phyloP scores from a whole-genome alignment of 2,888 invertebrate genomes.

The Thymelicus acteon region DNA sequence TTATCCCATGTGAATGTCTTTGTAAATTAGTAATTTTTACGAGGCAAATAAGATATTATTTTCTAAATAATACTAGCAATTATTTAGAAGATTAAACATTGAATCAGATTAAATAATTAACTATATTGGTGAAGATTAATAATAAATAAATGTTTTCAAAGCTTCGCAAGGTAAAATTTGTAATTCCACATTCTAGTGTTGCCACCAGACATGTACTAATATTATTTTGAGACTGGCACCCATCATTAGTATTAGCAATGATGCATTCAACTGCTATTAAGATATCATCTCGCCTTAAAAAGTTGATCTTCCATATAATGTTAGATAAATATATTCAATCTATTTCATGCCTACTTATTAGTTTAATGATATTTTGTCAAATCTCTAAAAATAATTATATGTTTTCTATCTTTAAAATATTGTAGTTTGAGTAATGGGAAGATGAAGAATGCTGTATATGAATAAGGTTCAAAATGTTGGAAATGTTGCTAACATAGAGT shows the following conservation, averaged over 20 bases:
- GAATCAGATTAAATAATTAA: background rate
- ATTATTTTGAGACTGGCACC: background rate
- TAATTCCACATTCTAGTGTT: constrained; percentile 5
- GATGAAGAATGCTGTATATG: background rate
- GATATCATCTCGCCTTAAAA: background rate
- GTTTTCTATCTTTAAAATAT: constrained; percentile 12
- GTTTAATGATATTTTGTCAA: constrained; percentile 12
- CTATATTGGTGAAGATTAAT: background rate
- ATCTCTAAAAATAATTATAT: constrained; percentile 9
- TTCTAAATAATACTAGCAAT: too few species aligned
- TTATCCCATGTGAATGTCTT: too few species aligned
- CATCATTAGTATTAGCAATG: background rate
- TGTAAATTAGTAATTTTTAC: background rate
- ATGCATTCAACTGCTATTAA: background rate
- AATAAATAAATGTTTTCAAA: background rate
- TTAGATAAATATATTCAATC: background rate
- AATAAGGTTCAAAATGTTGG: constrained; percentile 31
- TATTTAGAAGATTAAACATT: too few species aligned
- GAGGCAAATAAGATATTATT: background rate
- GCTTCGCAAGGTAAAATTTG: background rate
- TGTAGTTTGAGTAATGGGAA: background rate
- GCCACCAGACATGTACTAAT: constrained; percentile 11
- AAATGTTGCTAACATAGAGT: constrained; percentile 31
- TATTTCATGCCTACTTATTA: constrained; percentile 4
- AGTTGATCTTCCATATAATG: background rate